Conservation (phyloP, 2,888 invertebrate species). For the Latrodectus elegans region DNA sequence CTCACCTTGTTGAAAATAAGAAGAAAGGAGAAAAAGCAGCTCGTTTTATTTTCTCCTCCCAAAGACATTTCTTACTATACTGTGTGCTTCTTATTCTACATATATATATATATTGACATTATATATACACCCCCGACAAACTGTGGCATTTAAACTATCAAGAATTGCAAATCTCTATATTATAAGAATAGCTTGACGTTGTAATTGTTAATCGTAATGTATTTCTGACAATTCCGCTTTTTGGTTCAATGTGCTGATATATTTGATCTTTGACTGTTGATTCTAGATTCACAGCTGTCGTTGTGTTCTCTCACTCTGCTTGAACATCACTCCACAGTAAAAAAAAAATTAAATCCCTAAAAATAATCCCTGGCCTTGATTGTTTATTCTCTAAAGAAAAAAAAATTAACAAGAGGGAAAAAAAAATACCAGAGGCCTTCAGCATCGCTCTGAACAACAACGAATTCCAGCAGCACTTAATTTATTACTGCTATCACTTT, state of each 20-base stretch:
- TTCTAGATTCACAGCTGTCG: slow-evolving; percentile 33
- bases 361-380: background rate
- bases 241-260: slow-evolving; percentile 53
- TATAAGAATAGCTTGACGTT: slow-evolving; percentile 66
- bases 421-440: slow-evolving; percentile 65
- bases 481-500: slow-evolving; percentile 24
- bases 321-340: slow-evolving; percentile 21
- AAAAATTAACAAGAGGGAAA: background rate
- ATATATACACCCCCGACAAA: slow-evolving; percentile 63
- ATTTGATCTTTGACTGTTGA: slow-evolving; percentile 49
- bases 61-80: slow-evolving; percentile 60
- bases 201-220: slow-evolving; percentile 67
- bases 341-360: slow-evolving; percentile 41
- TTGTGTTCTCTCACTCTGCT: slow-evolving; percentile 52
- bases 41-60: slow-evolving; percentile 53
- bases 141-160: slow-evolving; percentile 66
- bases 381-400: background rate
- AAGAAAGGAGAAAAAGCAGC: slow-evolving; percentile 19
- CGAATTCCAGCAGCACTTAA: slow-evolving; percentile 58
- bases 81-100: slow-evolving; percentile 65
- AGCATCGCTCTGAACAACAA: slow-evolving; percentile 59
- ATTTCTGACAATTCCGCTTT: slow-evolving; percentile 49
- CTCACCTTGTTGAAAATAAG: slow-evolving; percentile 16
- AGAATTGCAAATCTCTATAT: slow-evolving; percentile 68
- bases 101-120: slow-evolving; percentile 62